These are phyloP conservation scores for Ahaetulla prasina DNA, from an alignment of 2,113 vertebrate species.

Conservation along the genomic window DNA sequence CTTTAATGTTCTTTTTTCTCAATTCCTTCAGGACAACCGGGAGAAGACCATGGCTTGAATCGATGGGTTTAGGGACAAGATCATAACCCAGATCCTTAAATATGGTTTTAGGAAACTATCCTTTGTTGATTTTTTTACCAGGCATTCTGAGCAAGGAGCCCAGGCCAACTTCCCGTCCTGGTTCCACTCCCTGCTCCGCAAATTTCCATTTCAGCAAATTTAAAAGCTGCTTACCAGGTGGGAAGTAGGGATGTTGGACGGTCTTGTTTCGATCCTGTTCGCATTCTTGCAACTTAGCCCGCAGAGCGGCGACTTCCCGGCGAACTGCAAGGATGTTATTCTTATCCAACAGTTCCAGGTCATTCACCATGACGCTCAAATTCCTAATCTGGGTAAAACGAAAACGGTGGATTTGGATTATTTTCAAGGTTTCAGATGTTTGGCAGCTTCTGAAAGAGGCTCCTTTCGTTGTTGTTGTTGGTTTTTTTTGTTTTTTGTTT, in stretches of 20 bases:
- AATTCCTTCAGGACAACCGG: neutral
- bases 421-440: constrained; percentile 5
- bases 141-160: neutral
- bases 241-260: constrained; percentile 10
- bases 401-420: constrained; percentile 38
- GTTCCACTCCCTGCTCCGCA: neutral
- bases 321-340: constrained; percentile 71
- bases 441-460: constrained; percentile 35
- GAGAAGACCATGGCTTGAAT: too few relatives aligned
- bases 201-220: neutral
- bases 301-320: constrained; percentile 57
- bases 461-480: constrained; percentile 40
- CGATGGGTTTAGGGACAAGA: neutral
- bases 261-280: constrained; percentile 17
- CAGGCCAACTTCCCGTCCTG: neutral
- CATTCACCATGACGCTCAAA: constrained; percentile 68
- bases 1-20: neutral
- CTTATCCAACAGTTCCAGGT: constrained; percentile 71
- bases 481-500: too few relatives aligned
- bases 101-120: neutral
- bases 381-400: constrained; percentile 69
- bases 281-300: constrained; percentile 64
- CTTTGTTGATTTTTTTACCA: neutral
- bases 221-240: constrained; percentile 54
- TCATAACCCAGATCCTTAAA: neutral